These are phyloP conservation scores for Lagenorhynchus albirostris DNA, from an alignment of 2,113 vertebrate genomes.

Conservation along the genomic window DNA sequence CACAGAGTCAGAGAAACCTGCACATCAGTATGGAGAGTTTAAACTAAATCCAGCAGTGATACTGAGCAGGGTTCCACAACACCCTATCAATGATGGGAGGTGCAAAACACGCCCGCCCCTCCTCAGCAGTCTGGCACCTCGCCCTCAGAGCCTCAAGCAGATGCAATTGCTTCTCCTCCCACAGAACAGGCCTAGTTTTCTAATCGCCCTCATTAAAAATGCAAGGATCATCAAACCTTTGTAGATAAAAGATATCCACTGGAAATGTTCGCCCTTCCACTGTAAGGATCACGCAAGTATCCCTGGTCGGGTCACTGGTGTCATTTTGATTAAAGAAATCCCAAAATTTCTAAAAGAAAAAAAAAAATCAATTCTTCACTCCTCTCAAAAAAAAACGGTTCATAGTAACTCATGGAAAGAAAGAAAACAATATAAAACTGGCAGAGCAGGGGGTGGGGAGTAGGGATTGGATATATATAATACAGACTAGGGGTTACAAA, in stretches of 20 bases:
- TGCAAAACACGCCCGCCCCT: background rate
- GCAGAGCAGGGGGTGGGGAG: background rate
- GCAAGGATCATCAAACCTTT: constrained; percentile 87
- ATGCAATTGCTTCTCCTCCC: background rate
- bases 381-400: background rate
- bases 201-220: background rate
- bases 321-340: constrained; percentile 98
- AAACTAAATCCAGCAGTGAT: background rate
- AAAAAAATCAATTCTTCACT: background rate
- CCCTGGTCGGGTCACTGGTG: constrained; percentile 90
- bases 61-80: background rate
- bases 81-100: background rate
- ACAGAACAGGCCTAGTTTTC: background rate
- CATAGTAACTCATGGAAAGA: background rate
- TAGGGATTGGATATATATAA: background rate
- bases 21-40: background rate
- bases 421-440: background rate
- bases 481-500: background rate
- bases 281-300: constrained; percentile 95
- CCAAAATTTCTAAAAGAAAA: constrained; percentile 91
- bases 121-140: background rate
- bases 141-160: too few species aligned
- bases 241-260: constrained; percentile 96
- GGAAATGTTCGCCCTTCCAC: constrained; percentile 96
- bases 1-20: background rate